Base-by-base conservation (phyloP, 2,888 invertebrate genomes). In the Metopia argyrocephala region DNA sequence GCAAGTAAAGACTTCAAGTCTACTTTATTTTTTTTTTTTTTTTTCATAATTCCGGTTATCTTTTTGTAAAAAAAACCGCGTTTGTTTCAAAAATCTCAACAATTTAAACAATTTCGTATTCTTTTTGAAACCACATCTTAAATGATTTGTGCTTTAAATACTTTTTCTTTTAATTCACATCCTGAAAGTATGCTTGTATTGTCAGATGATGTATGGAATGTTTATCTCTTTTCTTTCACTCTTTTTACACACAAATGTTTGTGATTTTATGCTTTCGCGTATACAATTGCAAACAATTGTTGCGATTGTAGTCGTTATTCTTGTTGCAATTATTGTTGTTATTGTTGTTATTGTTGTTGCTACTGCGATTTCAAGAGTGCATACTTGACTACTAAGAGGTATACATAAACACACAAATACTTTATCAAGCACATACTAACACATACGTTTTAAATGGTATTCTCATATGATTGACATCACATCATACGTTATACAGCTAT, bases 401-500 rank as follows among this genome's bases (percentile, higher is more conserved):
- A 69, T 25, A 52, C 64, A 38, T 20, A 18, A 18, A 21, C 65
- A 21, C 21, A 25, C 7, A n/a, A n/a, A n/a, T n/a, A n/a, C n/a
- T n/a, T n/a, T n/a, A n/a, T 61, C 23, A 75, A 7, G 25, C 31
- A 59, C 15, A 38, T 18, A 18, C 15, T 15, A 20, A 18, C 12
- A 15, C 3, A 38, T 23, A 28, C 12, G 46, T 28, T n/a, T n/a
- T n/a, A n/a, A 12, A 38, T 2, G n/a, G n/a, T 59, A 59, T 52
- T 69, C 31, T 66, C 18, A 50, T 54, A 69, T 74, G 80, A 81
- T 81, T 81, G 80, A 76, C 80, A 80, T 65, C 38, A 48, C 57
- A 81, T 76, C 66, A 73, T 64, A 46, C 23, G 61, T 66, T 62
- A 56, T 38, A 66, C 66, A 56, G 66, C 71, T 71, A 71, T 52